Evolutionary conservation across 1,140 invertebrate genomes (phyloP).

Genomic region (Melitaea cinxia): DNA sequence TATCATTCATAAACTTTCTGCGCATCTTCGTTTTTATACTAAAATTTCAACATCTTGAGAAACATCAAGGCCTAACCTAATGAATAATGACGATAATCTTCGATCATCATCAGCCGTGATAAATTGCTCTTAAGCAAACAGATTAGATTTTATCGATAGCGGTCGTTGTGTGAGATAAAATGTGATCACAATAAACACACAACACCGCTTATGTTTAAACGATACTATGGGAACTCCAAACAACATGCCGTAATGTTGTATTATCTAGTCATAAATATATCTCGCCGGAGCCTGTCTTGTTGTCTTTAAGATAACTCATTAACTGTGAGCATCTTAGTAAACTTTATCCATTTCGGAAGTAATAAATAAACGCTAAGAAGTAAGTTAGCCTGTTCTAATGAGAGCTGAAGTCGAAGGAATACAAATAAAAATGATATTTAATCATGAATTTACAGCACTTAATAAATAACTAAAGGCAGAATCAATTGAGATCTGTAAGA

Average conservation of each 20-base stretch:
- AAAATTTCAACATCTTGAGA: constrained; percentile 28
- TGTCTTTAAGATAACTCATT: constrained; percentile 50
- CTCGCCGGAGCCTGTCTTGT: constrained; percentile 28
- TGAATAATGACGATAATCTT: constrained; percentile 2
- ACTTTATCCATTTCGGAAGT: constrained; percentile 46
- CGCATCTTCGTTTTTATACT: constrained; percentile 16
- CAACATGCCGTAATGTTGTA: constrained; percentile 48
- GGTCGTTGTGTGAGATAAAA: constrained; percentile 25
- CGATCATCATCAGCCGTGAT: constrained; percentile 4
- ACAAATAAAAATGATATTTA: constrained; percentile 2
- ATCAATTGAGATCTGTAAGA: constrained; percentile 10
- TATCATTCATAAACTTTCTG: constrained; percentile 26
- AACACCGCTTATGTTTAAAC: constrained; percentile 46
- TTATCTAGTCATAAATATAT: constrained; percentile 55
- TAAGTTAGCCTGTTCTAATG: neutral
- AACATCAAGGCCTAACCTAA: constrained; percentile 7
- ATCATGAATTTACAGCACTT: constrained; percentile 5
- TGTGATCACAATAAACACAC: constrained; percentile 42
- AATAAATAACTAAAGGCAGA: neutral
- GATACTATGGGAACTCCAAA: constrained; percentile 61
- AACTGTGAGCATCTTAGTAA: constrained; percentile 42
- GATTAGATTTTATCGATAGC: constrained; percentile 40
- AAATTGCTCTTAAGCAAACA: constrained; percentile 15
- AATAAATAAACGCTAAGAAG: constrained; percentile 27
- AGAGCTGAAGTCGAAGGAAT: constrained; percentile 7